Evolutionary conservation across 2,888 invertebrate genomes (phyloP), one percentile per base, ranked within the genome.

Genomic region (Sarcophaga carnaria): DNA sequence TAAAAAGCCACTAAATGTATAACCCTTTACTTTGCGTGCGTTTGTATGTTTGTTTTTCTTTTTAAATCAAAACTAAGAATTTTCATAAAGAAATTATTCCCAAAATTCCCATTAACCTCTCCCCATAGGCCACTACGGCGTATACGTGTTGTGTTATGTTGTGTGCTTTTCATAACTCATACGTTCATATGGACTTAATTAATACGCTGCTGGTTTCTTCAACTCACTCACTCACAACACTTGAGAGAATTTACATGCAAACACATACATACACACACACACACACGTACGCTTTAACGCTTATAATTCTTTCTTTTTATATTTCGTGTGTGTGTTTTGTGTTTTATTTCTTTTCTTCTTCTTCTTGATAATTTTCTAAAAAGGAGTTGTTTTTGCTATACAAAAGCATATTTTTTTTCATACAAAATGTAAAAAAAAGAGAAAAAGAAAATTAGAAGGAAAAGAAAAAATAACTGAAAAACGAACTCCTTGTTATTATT

Each of bases 401-500:
- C 37, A 54, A n/a, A 47, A 54, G 25, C 17, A 47, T 70, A 47
- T 11, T n/a, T 37, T 12, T 37, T 37, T 37, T 37, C 37, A 37
- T 37, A 2, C 2, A 37, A 37, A 37, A 37, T 37, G 0, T 49
- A 49, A 54, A 4, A 54, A 12, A 49, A 14, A 12, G 5, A 4
- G 17, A 54, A 12, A 54, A 54, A 17, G 6, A 60, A 81, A 22
- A 22, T 22, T 22, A 22, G 22, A 22, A 22, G 22, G 22, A 22
- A 22, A 22, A 22, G 22, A 22, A 22, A 22, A 17, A 81, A 49
- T 70, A 70, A 82, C 37, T 27, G 12, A 27, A 64, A 64, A 64
- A 79, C 47, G 14, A 80, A 59, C 47, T 75, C 69, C 67, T 78
- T 78, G 59, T 64, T 76, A 71, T 71, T 83, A 87, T 78, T 79